Evolutionary conservation across 2,888 invertebrate genomes (phyloP).

Genomic region (Coenonympha arcania): DNA sequence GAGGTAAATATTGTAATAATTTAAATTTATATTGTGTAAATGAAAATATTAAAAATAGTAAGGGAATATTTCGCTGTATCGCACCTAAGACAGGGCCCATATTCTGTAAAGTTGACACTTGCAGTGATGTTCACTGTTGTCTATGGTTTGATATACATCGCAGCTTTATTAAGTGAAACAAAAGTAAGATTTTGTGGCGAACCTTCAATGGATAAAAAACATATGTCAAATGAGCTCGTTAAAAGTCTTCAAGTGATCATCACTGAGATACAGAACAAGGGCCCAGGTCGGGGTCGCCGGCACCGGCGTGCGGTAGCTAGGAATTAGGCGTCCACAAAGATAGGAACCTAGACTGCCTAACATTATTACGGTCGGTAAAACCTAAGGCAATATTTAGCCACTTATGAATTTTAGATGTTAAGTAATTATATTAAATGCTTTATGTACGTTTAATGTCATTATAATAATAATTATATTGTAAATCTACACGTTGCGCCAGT

Average conservation of each 20-base stretch:
- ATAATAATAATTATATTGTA: conserved; percentile 7
- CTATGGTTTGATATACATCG: too few species aligned
- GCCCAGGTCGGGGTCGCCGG: too few species aligned
- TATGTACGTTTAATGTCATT: conserved; percentile 26
- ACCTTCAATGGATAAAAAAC: too few species aligned
- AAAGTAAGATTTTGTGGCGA: too few species aligned
- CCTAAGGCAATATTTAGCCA: conserved; percentile 29
- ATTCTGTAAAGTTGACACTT: too few species aligned
- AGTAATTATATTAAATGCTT: conserved; percentile 31
- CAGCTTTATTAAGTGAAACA: too few species aligned
- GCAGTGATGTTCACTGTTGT: too few species aligned
- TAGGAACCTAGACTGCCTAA: conserved; percentile 29
- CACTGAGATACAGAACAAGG: conserved; percentile 30
- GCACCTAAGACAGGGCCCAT: too few species aligned
- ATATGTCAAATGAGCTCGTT: too few species aligned
- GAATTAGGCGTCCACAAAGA: conserved; percentile 28
- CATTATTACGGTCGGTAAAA: conserved; percentile 23
- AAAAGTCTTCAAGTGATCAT: too few species aligned
- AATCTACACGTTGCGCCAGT: conserved; percentile 33
- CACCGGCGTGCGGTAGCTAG: neutral
- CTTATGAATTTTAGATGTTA: conserved; percentile 33
- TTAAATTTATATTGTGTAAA: conserved; percentile 73
- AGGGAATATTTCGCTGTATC: conserved; percentile 49
- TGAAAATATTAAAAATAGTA: conserved; percentile 58
- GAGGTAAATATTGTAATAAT: conserved; percentile 72